Evolutionary conservation across 2,797 vertebrate genomes (phyloP).

Genomic region (Microtus californicus): DNA sequence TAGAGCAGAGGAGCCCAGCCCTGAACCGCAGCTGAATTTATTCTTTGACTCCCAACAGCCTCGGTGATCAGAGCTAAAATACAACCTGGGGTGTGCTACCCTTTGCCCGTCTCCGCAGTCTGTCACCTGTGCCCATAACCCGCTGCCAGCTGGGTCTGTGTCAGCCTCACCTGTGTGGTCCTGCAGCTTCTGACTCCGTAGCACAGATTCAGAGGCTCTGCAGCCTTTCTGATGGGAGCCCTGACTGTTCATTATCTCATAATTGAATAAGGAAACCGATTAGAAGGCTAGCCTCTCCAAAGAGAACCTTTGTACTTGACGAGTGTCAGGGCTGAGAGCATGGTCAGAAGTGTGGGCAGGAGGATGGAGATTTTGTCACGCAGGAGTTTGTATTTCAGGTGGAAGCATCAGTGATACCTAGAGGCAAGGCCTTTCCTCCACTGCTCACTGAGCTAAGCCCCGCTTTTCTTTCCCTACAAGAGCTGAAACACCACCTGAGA

Average conservation of each 20-base stretch:
- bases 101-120: not conserved
- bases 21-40: not conserved
- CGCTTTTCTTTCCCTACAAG: not conserved
- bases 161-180: not conserved
- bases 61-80: conserved; percentile 20
- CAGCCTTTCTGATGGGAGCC: not conserved
- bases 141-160: not conserved
- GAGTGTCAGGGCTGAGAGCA: not conserved
- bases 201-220: not conserved
- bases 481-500: not conserved
- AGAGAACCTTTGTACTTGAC: not conserved
- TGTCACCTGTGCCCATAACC: not conserved
- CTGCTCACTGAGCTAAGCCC: not conserved
- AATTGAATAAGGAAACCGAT: not conserved
- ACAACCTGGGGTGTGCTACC: not conserved
- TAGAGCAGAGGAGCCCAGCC: not conserved
- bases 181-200: not conserved
- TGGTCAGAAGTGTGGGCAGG: not conserved
- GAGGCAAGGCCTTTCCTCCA: not conserved
- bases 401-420: not conserved
- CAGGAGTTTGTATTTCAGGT: not conserved
- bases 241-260: not conserved
- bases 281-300: not conserved
- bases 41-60: conserved; percentile 46
- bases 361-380: not conserved